These are phyloP conservation scores for Phyllotreta cruciferae DNA, from an alignment of 2,888 invertebrate species.

Conservation along the genomic window DNA sequence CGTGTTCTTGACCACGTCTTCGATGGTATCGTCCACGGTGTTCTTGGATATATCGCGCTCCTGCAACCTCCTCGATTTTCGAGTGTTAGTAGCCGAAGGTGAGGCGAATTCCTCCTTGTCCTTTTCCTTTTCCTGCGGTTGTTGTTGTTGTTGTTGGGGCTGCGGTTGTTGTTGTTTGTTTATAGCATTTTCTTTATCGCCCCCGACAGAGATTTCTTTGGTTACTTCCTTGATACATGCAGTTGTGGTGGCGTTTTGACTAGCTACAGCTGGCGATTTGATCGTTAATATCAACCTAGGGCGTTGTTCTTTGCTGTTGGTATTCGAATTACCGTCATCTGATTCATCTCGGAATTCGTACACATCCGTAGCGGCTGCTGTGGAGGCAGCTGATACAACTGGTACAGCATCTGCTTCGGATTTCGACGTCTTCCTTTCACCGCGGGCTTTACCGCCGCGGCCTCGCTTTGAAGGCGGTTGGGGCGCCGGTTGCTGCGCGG, in stretches of 20 bases:
- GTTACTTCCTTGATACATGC: conserved; percentile 61
- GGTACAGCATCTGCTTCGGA: conserved; percentile 66
- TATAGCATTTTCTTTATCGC: not conserved
- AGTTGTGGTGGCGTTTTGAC: conserved; percentile 50
- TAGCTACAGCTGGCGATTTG: conserved; percentile 70
- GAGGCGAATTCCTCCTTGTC: conserved; percentile 69
- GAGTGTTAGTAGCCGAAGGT: conserved; percentile 68
- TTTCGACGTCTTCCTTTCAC: conserved; percentile 65
- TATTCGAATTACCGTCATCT: conserved; percentile 67
- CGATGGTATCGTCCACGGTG: conserved; percentile 87
- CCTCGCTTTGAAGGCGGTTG: conserved; percentile 51
- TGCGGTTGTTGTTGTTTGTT: conserved; percentile 38
- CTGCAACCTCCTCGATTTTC: conserved; percentile 81
- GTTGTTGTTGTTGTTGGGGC: conserved; percentile 59
- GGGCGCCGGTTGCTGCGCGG: conserved; percentile 43
- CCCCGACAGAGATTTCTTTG: conserved; percentile 42
- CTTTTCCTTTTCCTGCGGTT: conserved; percentile 63
- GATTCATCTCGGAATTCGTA: conserved; percentile 93
- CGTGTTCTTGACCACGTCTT: conserved; percentile 83
- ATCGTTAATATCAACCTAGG: conserved; percentile 83
- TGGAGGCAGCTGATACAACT: conserved; percentile 53
- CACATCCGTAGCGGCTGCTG: conserved; percentile 64
- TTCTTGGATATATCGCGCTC: conserved; percentile 79
- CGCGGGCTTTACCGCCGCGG: conserved; percentile 62
- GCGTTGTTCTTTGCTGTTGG: conserved; percentile 62